phyloP scores from a whole-genome alignment of 2,113 vertebrate species.

The Osmerus mordax region DNA sequence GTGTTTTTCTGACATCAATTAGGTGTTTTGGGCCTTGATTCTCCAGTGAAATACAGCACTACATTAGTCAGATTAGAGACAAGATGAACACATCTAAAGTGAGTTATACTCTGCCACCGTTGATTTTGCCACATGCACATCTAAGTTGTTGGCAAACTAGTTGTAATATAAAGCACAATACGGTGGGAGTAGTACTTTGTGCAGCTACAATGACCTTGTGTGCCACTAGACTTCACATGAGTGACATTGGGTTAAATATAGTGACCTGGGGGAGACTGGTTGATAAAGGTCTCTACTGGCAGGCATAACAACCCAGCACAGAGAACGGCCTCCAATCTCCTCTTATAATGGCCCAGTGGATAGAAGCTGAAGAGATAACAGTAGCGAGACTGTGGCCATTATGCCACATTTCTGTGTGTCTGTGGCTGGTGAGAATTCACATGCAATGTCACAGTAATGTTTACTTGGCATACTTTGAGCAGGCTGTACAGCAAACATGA shows the following conservation, averaged over 20 bases:
- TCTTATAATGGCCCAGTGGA: conserved; percentile 13
- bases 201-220: neutral
- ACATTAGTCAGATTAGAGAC: neutral
- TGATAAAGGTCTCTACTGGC: conserved; percentile 16
- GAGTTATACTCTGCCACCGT: neutral
- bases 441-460: conserved; percentile 31
- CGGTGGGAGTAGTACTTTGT: neutral
- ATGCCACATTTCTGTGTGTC: conserved; percentile 14
- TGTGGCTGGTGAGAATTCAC: conserved; percentile 24
- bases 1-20: conserved; percentile 2
- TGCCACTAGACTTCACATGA: conserved; percentile 12
- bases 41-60: neutral
- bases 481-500: conserved; percentile 14
- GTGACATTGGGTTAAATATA: conserved; percentile 26
- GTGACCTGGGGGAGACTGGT: neutral
- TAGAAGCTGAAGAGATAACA: conserved; percentile 23
- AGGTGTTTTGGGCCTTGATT: neutral
- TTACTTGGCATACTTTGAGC: conserved; percentile 20
- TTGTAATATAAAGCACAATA: neutral
- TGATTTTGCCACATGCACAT: neutral
- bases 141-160: neutral
- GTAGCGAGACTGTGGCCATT: conserved; percentile 4
- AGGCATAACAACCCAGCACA: conserved; percentile 4
- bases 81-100: too few species aligned
- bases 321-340: conserved; percentile 6